phyloP scores from a whole-genome alignment of 2,888 invertebrate species.

The Pediacus dermestoides region DNA sequence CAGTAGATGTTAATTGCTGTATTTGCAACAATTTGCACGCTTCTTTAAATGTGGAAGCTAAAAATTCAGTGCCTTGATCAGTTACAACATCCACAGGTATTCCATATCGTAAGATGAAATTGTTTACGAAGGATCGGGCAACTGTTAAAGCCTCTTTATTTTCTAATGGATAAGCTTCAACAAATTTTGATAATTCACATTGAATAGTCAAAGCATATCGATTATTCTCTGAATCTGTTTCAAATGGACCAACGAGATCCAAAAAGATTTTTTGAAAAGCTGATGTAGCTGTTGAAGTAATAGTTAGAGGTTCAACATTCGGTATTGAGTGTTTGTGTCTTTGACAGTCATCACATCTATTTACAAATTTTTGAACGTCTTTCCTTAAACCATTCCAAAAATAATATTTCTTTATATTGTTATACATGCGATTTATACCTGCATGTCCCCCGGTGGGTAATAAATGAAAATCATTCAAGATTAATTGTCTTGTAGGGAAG shows the following conservation, averaged over 20 bases:
- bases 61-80: constrained; percentile 21
- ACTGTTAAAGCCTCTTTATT: constrained; percentile 15
- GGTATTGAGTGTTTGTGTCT: constrained; percentile 12
- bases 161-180: no score
- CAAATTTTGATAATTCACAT: constrained; percentile 20
- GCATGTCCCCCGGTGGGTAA: constrained; percentile 28
- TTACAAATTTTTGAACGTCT: constrained; percentile 22
- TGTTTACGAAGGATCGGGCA: constrained; percentile 20
- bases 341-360: constrained; percentile 23
- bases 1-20: constrained; percentile 17
- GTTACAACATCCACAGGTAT: constrained; percentile 19
- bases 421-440: constrained; percentile 23
- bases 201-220: constrained; percentile 10
- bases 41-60: constrained; percentile 18
- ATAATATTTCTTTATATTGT: no score
- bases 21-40: constrained; percentile 18
- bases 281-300: constrained; percentile 19
- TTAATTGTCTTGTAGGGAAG: constrained; percentile 20
- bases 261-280: constrained; percentile 24
- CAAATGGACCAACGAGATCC: constrained; percentile 18
- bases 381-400: constrained; percentile 21
- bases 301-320: constrained; percentile 13
- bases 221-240: no score
- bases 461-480: constrained; percentile 27
- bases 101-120: constrained; percentile 24